Percentiles rank a stretch among this genome's conserved stretches.
phyloP scores from a whole-genome alignment of 2,888 invertebrate genomes.

The Siphlonurus alternatus region DNA sequence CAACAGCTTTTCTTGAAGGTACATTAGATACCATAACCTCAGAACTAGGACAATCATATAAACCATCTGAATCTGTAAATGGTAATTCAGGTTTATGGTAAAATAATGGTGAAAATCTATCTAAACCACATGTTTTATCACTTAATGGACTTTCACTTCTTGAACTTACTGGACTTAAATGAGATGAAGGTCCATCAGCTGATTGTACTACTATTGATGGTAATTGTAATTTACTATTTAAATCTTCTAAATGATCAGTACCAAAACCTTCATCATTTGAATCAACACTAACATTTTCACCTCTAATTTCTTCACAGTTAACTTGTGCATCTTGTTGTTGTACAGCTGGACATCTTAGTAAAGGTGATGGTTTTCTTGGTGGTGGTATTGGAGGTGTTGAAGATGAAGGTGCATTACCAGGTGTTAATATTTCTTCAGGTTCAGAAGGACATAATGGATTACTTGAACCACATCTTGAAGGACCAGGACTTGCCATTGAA shows the following conservation, averaged over 20 bases:
- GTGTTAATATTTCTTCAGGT: constrained; percentile 43
- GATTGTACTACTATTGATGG: constrained; percentile 38
- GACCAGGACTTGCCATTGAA: constrained; percentile 71
- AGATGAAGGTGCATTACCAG: constrained; percentile 14
- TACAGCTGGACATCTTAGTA: constrained; percentile 41
- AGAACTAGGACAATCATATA: constrained; percentile 64
- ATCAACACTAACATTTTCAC: constrained; percentile 3
- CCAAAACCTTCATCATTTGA: constrained; percentile 59
- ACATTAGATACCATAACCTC: constrained; percentile 27
- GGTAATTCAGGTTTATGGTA: constrained; percentile 43
- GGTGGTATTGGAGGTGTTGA: constrained; percentile 21
- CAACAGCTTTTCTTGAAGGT: background rate
- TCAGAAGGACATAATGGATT: constrained; percentile 61
- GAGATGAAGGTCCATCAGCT: constrained; percentile 1
- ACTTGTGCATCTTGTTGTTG: constrained; percentile 1
- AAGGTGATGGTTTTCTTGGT: constrained; percentile 36
- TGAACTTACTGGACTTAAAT: constrained; percentile 56
- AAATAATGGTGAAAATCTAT: constrained; percentile 50
- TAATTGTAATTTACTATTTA: constrained; percentile 28
- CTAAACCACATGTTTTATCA: constrained; percentile 35
- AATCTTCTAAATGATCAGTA: constrained; percentile 47
- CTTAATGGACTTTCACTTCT: constrained; percentile 63
- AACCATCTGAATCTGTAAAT: constrained; percentile 61
- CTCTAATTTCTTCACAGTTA: constrained; percentile 12
- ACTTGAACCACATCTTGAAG: constrained; percentile 63